These are phyloP conservation scores for Cosmia trapezina DNA, from an alignment of 2,888 invertebrate species.

Conservation along the genomic window DNA sequence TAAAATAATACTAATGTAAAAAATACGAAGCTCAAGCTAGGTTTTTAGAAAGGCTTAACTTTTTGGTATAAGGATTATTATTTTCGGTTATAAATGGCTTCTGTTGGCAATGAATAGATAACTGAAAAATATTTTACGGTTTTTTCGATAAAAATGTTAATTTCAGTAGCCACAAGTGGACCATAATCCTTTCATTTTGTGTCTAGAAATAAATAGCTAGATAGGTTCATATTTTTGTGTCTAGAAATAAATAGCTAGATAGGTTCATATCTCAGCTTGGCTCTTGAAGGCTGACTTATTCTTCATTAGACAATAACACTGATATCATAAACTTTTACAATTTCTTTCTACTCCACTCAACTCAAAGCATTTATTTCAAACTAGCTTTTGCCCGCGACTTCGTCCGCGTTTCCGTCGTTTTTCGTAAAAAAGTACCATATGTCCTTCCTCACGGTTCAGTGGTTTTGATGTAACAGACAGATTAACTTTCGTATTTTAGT, in stretches of 20 bases:
- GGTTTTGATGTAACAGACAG: too few species aligned
- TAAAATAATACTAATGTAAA: neutral
- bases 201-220: neutral
- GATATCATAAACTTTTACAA: too few species aligned
- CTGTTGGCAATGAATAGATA: neutral
- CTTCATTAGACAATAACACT: neutral
- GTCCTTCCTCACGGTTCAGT: too few species aligned
- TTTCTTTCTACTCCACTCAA: too few species aligned
- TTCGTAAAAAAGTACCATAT: too few species aligned
- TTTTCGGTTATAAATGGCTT: slow-evolving; percentile 13
- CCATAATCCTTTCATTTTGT: neutral
- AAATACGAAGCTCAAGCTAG: neutral
- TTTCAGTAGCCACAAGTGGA: slow-evolving; percentile 19
- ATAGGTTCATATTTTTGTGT: neutral
- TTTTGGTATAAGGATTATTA: neutral
- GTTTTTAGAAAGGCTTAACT: neutral
- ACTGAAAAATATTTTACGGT: neutral
- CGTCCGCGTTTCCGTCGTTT: too few species aligned
- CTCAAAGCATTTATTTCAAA: too few species aligned
- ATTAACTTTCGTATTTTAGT: too few species aligned
- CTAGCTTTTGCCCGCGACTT: too few species aligned
- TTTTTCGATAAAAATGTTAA: slow-evolving; percentile 13
- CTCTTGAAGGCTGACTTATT: neutral
- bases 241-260: neutral
- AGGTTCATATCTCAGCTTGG: neutral